Percentiles rank a stretch among this genome's conserved stretches.
These are phyloP conservation scores for Conus ventricosus DNA, from an alignment of 1,140 invertebrate genomes.

Conservation along the genomic window DNA sequence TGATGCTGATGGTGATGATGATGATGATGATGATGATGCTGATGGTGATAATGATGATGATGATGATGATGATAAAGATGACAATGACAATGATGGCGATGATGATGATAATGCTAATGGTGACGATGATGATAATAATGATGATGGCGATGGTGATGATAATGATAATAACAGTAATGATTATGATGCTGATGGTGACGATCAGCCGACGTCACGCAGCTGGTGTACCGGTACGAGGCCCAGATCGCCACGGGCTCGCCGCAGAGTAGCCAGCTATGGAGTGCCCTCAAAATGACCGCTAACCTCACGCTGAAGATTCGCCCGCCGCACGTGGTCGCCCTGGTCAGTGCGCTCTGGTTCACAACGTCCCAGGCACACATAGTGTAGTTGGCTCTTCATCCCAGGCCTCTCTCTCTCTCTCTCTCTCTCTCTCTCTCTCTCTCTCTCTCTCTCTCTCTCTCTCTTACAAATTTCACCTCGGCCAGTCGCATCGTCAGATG, in stretches of 20 bases:
- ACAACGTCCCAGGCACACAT: too few species aligned
- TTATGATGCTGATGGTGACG: not conserved
- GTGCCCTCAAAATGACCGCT: not conserved
- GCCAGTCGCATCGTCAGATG: too few species aligned
- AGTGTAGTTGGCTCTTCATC: too few species aligned
- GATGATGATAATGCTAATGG: not conserved
- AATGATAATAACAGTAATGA: not conserved
- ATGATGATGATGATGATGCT: not conserved
- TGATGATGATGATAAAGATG: not conserved
- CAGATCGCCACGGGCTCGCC: not conserved
- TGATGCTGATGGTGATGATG: not conserved
- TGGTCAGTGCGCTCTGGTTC: not conserved
- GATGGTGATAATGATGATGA: too few species aligned
- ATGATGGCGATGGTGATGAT: not conserved
- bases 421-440: too few species aligned
- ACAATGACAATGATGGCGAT: not conserved
- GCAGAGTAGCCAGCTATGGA: constrained; percentile 4
- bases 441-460: too few species aligned
- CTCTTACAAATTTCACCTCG: too few species aligned
- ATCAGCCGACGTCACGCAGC: not conserved
- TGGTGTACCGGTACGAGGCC: constrained; percentile 10
- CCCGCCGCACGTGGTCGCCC: not conserved
- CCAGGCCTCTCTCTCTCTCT: too few species aligned
- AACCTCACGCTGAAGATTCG: not conserved
- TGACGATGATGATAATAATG: not conserved